These are phyloP conservation scores for Oligia strigilis DNA, from an alignment of 2,888 invertebrate genomes.

Conservation along the genomic window DNA sequence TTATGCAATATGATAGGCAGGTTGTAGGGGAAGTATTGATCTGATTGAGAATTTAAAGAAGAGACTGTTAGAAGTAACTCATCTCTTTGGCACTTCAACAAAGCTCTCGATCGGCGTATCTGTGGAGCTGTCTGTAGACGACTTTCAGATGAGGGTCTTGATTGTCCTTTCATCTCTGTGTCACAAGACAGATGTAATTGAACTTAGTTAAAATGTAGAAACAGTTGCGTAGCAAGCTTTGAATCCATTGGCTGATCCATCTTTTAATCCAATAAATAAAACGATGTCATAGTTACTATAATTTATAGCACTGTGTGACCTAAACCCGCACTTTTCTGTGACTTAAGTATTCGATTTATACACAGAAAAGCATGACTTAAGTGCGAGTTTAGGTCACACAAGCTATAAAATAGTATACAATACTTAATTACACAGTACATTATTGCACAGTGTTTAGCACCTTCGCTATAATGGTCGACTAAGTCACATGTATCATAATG, in stretches of 20 bases:
- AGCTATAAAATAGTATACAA: not conserved
- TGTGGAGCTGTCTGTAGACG: not conserved
- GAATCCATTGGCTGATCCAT: not conserved
- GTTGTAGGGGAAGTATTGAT: not conserved
- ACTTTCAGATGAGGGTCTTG: not conserved
- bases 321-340: not conserved
- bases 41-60: not conserved
- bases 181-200: not conserved
- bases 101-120: not conserved
- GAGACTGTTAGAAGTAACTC: not conserved
- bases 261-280: not conserved
- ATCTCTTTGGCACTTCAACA: not conserved
- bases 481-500: not conserved
- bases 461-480: not conserved
- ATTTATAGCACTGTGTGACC: not conserved
- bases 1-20: conserved; percentile 31
- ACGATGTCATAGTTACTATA: too few relatives aligned
- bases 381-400: not conserved
- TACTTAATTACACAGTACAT: not conserved
- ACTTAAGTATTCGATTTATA: not conserved
- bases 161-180: not conserved
- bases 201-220: not conserved
- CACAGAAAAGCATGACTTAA: not conserved
- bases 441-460: not conserved
- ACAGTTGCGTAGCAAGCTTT: not conserved